These are phyloP conservation scores for Emydoidea blandingii DNA, from an alignment of 2,797 vertebrate species.

Conservation along the genomic window DNA sequence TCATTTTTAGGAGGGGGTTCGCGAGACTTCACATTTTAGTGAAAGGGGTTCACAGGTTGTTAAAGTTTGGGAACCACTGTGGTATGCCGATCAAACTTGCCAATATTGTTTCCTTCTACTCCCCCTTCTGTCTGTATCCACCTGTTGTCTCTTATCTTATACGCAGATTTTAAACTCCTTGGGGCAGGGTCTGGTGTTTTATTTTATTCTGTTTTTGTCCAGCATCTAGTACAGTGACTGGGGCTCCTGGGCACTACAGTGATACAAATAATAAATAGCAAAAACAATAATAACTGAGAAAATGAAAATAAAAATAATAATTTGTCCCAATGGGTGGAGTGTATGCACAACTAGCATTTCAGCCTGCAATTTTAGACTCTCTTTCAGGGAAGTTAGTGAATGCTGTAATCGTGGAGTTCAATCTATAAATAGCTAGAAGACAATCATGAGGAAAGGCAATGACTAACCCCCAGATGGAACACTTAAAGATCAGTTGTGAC, in stretches of 20 bases:
- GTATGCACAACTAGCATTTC: constrained; percentile 59
- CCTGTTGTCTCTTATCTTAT: not conserved
- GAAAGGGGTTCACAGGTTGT: no score
- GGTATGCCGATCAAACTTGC: not conserved
- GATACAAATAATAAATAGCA: not conserved
- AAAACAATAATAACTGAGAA: not conserved
- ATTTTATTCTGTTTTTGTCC: not conserved
- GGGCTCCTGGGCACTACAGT: not conserved
- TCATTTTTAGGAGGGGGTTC: no score
- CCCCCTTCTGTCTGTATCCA: not conserved
- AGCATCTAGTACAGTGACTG: not conserved
- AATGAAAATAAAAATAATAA: not conserved
- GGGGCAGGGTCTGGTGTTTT: not conserved
- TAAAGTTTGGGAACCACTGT: no score
- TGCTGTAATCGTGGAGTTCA: constrained; percentile 46
- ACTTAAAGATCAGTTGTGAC: constrained; percentile 52
- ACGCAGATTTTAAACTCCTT: not conserved
- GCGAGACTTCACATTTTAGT: no score
- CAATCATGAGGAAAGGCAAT: constrained; percentile 33
- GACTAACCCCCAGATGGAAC: constrained; percentile 56
- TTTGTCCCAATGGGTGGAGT: not conserved
- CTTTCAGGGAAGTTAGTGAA: constrained; percentile 55
- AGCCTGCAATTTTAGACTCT: constrained; percentile 55
- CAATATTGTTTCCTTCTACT: not conserved
- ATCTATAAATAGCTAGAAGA: constrained; percentile 61